A percentile compares a stretch with the other conserved stretches of the same genome.
Conservation (phyloP, 2,797 vertebrate species). For the Anniella stebbinsi region DNA sequence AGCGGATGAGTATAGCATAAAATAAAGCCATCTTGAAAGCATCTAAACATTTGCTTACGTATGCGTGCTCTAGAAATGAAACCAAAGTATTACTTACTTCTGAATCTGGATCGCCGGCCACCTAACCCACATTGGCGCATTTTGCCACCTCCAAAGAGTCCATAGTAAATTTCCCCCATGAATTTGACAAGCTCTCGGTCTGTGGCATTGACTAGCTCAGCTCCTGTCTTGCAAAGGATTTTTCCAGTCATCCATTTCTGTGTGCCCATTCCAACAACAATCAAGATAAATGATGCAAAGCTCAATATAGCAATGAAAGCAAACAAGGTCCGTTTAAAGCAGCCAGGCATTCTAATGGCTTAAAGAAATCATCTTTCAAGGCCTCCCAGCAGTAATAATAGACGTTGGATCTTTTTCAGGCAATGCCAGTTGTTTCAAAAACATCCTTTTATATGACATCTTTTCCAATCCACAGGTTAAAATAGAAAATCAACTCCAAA, state of each 20-base stretch:
- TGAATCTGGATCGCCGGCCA: slow-evolving; percentile 87
- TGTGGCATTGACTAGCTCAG: slow-evolving; percentile 94
- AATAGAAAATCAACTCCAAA: not conserved
- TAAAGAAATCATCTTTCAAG: slow-evolving; percentile 72
- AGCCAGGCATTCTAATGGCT: slow-evolving; percentile 87
- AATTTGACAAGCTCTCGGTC: slow-evolving; percentile 91
- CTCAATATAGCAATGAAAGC: slow-evolving; percentile 87
- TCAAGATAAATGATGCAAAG: slow-evolving; percentile 86
- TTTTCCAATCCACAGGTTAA: slow-evolving; percentile 32
- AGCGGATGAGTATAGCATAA: not conserved
- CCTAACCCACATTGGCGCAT: slow-evolving; percentile 92
- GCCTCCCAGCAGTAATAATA: slow-evolving; percentile 45
- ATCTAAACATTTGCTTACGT: not conserved
- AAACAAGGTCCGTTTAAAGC: slow-evolving; percentile 90
- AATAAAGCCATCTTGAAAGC: not conserved
- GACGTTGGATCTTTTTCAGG: not conserved
- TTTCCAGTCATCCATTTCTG: slow-evolving; percentile 91
- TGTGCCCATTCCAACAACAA: slow-evolving; percentile 86
- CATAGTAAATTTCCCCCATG: slow-evolving; percentile 92
- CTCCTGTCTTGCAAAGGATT: slow-evolving; percentile 94
- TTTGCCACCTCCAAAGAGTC: slow-evolving; percentile 92
- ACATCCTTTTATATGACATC: not conserved
- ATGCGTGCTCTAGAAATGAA: not conserved
- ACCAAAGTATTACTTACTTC: slow-evolving; percentile 84
- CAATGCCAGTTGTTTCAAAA: not conserved